phyloP scores from a whole-genome alignment of 1,140 invertebrate species.

The Pseudobourletiella spinata region DNA sequence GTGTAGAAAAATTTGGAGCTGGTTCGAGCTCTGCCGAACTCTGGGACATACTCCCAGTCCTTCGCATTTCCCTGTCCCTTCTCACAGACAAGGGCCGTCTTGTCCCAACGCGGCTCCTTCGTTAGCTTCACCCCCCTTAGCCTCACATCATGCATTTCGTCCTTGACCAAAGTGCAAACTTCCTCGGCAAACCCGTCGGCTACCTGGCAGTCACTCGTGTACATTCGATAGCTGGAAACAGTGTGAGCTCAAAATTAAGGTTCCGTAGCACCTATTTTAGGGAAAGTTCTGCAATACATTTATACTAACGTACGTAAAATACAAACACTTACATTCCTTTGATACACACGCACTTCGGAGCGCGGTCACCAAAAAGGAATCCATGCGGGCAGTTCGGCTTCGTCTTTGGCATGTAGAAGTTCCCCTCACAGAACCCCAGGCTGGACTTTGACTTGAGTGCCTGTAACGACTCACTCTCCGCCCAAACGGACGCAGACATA shows the following conservation, averaged over 20 bases:
- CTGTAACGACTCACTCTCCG: too few species aligned
- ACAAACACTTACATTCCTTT: slow-evolving; percentile 23
- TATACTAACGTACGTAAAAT: background rate
- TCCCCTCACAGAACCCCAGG: slow-evolving; percentile 9
- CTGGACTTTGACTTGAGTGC: slow-evolving; percentile 1
- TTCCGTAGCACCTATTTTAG: background rate
- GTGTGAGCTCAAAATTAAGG: background rate
- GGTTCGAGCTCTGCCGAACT: background rate
- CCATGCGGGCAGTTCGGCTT: slow-evolving; percentile 7
- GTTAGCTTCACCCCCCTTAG: slow-evolving; percentile 14
- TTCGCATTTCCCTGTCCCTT: background rate
- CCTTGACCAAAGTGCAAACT: slow-evolving; percentile 13
- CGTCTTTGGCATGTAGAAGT: slow-evolving; percentile 3
- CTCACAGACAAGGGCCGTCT: slow-evolving; percentile 12
- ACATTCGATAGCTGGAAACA: slow-evolving; percentile 16
- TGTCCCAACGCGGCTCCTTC: slow-evolving; percentile 9
- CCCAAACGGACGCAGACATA: too few species aligned
- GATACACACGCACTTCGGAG: slow-evolving; percentile 19
- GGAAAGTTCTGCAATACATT: background rate
- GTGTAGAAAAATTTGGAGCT: background rate
- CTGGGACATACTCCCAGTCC: slow-evolving; percentile 15
- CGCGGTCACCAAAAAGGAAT: slow-evolving; percentile 9
- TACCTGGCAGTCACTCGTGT: slow-evolving; percentile 10
- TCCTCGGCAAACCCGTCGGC: slow-evolving; percentile 20
- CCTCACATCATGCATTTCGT: background rate